These are phyloP conservation scores for Siderastrea siderea DNA, from an alignment of 92 coral and sea anemone species.

Conservation along the genomic window DNA sequence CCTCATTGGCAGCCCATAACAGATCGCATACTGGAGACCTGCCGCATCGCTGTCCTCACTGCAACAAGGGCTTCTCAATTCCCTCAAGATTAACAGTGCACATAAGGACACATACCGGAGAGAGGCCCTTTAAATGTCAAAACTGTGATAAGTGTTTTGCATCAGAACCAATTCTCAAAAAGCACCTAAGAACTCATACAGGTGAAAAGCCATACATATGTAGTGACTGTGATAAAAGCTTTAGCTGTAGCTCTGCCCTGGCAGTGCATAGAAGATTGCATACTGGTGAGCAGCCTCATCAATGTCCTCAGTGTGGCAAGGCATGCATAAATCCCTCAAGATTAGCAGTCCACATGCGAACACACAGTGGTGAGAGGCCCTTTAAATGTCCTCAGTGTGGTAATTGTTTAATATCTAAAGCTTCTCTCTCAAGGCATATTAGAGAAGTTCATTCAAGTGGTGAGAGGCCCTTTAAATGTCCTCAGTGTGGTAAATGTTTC, in stretches of 20 bases:
- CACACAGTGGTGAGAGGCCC: conserved; percentile 1
- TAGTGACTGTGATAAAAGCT: too few relatives aligned
- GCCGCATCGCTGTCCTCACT: background rate
- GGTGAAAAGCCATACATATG: background rate
- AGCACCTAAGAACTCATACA: background rate
- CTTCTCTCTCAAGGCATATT: background rate
- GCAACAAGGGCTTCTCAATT: background rate
- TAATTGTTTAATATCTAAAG: background rate
- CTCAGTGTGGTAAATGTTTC: background rate
- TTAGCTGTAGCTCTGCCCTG: too few relatives aligned
- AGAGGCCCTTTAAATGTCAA: background rate
- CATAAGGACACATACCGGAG: background rate
- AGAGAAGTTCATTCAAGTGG: background rate
- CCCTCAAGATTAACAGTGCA: background rate
- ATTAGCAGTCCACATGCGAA: background rate
- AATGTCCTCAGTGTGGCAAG: background rate
- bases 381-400: background rate
- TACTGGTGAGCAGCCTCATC: background rate
- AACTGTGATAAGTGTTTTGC: background rate
- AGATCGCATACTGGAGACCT: background rate
- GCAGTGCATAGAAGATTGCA: background rate
- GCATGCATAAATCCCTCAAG: background rate
- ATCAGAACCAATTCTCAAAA: background rate
- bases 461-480: background rate
- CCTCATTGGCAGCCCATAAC: background rate